Evolutionary conservation across 2,113 vertebrate genomes (phyloP), one percentile per base, ranked within the genome.

Genomic region (Gymnorhina tibicen): DNA sequence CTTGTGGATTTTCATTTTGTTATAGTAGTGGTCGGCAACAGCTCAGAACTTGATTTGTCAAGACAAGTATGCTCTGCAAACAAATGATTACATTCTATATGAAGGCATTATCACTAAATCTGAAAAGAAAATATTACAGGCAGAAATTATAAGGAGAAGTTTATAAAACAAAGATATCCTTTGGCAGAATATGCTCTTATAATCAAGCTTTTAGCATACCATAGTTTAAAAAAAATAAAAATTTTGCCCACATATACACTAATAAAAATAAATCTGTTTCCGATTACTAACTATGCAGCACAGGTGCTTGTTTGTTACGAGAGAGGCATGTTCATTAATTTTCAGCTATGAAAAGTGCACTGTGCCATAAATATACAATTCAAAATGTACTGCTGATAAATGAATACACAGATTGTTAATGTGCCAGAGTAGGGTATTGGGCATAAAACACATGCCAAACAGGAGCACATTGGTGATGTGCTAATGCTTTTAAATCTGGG

Each of bases 211-310:
- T 96, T 96, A 91, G 94, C 91, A 74, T 91, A 79, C 89, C 67
- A 88, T 94, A 93, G 96, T 97, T 93, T 95, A 60, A 89, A 87
- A 97, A 95, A 92, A 98, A 98, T 98, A 98, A 97, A 98, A 98
- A 98, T 98, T 98, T 99, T 98, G 98, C 98, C 98, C 98, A 98
- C 98, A 98, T 98, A 98, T 98, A 98, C 98, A 97, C 99, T 99
- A 99, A 99, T 99, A 99, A 99, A 99, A 99, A 99, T 99, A 99
- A 99, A 99, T 99, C 98, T 98, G 99, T 99, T 99, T 99, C 99
- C 98, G 99, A 99, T 99, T 99, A 99, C 98, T 99, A 99, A 99
- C 99, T 98, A 98, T 98, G 99, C 99, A 98, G 98, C 99, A 99
- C 99, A 99, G 99, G 99, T 99, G 99, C 99, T 99, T 99, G 99